phyloP scores from a whole-genome alignment of 2,113 vertebrate genomes.

The Tetrax tetrax region DNA sequence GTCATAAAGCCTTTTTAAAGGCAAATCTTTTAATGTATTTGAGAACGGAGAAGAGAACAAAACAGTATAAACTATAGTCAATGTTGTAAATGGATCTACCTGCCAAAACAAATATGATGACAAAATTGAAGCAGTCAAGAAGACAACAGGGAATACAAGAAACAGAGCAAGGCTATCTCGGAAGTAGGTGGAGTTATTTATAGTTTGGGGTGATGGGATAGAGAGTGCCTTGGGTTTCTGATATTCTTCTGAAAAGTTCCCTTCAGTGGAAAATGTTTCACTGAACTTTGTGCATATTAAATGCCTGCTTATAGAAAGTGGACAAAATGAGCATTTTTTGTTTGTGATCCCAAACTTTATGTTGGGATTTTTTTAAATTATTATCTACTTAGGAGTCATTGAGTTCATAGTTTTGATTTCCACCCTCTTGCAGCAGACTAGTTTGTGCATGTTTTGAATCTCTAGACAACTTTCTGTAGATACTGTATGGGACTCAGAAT shows the following conservation, averaged over 20 bases:
- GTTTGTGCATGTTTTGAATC: neutral
- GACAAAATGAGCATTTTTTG: neutral
- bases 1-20: slow-evolving; percentile 4
- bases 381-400: neutral
- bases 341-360: neutral
- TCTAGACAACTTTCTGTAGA: neutral
- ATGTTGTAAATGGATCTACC: slow-evolving; percentile 12
- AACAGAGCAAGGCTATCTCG: neutral
- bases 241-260: neutral
- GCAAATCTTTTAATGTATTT: slow-evolving; percentile 15
- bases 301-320: neutral
- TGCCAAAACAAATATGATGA: slow-evolving; percentile 30
- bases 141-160: neutral
- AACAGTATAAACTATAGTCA: neutral
- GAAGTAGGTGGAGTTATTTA: neutral
- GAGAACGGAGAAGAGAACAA: neutral
- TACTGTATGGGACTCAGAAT: neutral
- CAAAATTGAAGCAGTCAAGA: neutral
- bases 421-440: neutral
- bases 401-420: neutral
- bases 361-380: neutral
- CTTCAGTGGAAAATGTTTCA: neutral
- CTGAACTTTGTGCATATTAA: neutral
- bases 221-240: neutral
- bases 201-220: neutral